phyloP scores from a whole-genome alignment of 2,113 vertebrate genomes.

The Calyptomena viridis region DNA sequence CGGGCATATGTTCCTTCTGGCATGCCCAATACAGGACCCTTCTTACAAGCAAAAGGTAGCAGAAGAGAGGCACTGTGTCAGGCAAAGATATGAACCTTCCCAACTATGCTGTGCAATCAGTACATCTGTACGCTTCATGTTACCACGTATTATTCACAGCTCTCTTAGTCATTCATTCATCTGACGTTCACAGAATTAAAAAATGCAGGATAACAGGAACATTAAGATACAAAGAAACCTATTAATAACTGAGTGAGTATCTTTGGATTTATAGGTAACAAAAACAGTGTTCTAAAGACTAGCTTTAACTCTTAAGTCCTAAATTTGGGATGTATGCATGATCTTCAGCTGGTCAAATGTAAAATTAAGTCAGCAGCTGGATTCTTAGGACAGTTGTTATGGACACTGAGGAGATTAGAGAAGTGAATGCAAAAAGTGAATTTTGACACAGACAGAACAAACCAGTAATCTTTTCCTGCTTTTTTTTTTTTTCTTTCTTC shows the following conservation, averaged over 20 bases:
- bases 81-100: background rate
- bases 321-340: background rate
- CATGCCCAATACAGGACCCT: background rate
- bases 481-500: background rate
- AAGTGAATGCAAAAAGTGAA: background rate
- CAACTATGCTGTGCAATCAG: background rate
- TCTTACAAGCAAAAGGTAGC: background rate
- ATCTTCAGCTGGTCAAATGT: background rate
- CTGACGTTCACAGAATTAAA: background rate
- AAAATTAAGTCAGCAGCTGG: background rate
- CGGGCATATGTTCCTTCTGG: background rate
- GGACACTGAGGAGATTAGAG: background rate
- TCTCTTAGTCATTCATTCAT: background rate
- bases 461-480: background rate
- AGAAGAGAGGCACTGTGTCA: background rate
- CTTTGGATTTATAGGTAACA: background rate
- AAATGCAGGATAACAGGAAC: background rate
- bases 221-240: background rate
- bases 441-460: background rate
- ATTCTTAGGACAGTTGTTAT: background rate
- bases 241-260: background rate
- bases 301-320: background rate
- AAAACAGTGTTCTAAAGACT: background rate
- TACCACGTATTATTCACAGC: background rate
- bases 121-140: background rate